Evolutionary conservation across 2,797 vertebrate species (phyloP), one percentile per base, ranked within the genome.

Genomic region (Rallus crepitans): DNA sequence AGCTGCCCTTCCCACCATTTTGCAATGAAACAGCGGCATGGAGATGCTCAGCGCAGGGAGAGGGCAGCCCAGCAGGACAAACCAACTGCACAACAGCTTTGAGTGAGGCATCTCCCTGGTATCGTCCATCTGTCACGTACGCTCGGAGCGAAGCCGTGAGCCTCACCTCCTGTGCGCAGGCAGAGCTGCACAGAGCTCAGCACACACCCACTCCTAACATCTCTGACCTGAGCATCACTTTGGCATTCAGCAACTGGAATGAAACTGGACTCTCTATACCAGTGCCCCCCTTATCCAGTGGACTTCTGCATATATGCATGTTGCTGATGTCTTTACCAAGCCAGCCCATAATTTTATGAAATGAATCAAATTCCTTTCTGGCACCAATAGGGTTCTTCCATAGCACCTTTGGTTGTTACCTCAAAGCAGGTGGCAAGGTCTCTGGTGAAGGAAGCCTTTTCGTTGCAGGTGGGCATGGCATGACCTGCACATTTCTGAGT

Each of bases 11-110:
- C 10, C 14, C 45, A 14, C 14, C 16, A 12, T 65, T 89, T 80
- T 87, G 70, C 64, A 77, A 19, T 1, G 11, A 45, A 45, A 47
- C 0, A 0, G 16, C 2, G 10, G 15, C 52, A 73, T 0, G 0
- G 31, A 59, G 45, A 11, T 64, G 18, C 37, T 81, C 23, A 24
- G 55, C 15, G 5, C 21, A 72, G 73, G 31, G 15, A 40, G 37
- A 55, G 20, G 77, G 14, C 39, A 81, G 45, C 18, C n/a, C 12
- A 2, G 0, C 21, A 21, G 4, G 3, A 4, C 4, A 27, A 66
- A 18, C 18, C 61, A 39, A 3, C n/a, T 15, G 14, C 1, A 0
- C 18, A n/a, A n/a, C 47, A 13, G 18, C 28, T 72, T 64, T 8
- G 1, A 27, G 3, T 0, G 1, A 50, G 48, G 24, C 25, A 27